These are phyloP conservation scores for Orthochromis malagaraziensis DNA, from an alignment of 2,113 vertebrate species.

Conservation along the genomic window DNA sequence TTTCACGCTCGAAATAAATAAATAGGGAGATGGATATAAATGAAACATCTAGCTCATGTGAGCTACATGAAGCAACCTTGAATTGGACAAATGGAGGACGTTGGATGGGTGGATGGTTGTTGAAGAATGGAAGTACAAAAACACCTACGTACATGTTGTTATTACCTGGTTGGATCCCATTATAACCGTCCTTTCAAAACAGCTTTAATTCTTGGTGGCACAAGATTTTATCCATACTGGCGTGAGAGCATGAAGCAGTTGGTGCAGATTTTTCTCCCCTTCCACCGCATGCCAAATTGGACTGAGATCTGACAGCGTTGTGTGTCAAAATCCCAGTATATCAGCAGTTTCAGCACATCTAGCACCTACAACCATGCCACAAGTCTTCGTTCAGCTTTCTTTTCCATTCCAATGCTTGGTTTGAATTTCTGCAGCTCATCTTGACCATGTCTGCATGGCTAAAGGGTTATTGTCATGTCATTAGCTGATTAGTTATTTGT, in stretches of 20 bases:
- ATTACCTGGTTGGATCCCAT: background rate
- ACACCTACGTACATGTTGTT: background rate
- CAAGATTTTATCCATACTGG: background rate
- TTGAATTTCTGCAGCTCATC: background rate
- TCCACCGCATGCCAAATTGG: background rate
- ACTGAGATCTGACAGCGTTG: background rate
- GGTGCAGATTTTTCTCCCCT: background rate
- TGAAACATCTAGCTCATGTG: background rate
- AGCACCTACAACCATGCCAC: background rate
- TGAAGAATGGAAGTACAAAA: background rate
- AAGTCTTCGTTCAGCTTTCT: background rate
- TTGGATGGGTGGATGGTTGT: background rate
- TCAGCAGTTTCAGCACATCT: background rate
- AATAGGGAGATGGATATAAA: background rate
- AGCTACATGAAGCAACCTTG: background rate
- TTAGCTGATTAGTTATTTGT: background rate
- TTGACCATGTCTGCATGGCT: background rate
- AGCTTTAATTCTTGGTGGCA: background rate
- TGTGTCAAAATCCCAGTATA: background rate
- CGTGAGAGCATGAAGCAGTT: background rate
- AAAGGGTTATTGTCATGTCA: background rate
- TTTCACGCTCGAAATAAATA: background rate
- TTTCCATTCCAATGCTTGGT: background rate
- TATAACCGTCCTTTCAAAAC: background rate
- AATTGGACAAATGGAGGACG: background rate